Percentiles rank a stretch among this genome's conserved stretches.
phyloP scores from a whole-genome alignment of 2,888 invertebrate species.

The Cheilosia soror region DNA sequence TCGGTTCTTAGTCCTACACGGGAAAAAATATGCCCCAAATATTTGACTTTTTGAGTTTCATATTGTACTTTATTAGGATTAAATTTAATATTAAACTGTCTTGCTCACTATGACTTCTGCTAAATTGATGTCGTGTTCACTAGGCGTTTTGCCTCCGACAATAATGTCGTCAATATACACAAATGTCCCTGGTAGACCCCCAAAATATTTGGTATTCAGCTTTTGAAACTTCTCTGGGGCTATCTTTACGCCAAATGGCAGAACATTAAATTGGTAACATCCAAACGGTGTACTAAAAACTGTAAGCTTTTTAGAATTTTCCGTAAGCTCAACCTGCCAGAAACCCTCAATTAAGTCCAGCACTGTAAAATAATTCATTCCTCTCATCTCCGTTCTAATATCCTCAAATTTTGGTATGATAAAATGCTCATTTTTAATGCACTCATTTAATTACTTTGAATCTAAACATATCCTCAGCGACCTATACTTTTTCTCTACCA shows the following conservation, averaged over 20 bases:
- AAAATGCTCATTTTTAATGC: slow-evolving; percentile 40
- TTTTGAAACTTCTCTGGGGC: not conserved
- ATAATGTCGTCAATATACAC: slow-evolving; percentile 50
- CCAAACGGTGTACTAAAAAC: slow-evolving; percentile 67
- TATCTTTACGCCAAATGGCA: not conserved
- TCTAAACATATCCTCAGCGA: slow-evolving; percentile 39
- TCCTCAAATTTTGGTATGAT: slow-evolving; percentile 40
- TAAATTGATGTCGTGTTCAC: slow-evolving; percentile 37
- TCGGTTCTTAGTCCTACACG: slow-evolving; percentile 33
- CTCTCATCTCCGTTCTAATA: slow-evolving; percentile 36
- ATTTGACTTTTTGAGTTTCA: slow-evolving; percentile 20
- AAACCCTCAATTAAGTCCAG: slow-evolving; percentile 40
- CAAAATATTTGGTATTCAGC: slow-evolving; percentile 56
- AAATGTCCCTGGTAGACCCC: slow-evolving; percentile 34
- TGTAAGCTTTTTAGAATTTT: slow-evolving; percentile 28
- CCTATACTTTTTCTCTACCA: slow-evolving; percentile 39
- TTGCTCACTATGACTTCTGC: not conserved
- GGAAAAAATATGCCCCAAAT: slow-evolving; percentile 49
- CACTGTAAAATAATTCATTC: slow-evolving; percentile 29
- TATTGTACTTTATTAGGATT: slow-evolving; percentile 43
- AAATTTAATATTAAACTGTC: slow-evolving; percentile 41
- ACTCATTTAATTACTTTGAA: slow-evolving; percentile 31
- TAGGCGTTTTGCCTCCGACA: slow-evolving; percentile 21
- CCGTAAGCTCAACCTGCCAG: slow-evolving; percentile 31
- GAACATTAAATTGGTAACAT: slow-evolving; percentile 33